Base-by-base conservation (phyloP, 2,113 vertebrate species). In the Brachyhypopomus gauderio region DNA sequence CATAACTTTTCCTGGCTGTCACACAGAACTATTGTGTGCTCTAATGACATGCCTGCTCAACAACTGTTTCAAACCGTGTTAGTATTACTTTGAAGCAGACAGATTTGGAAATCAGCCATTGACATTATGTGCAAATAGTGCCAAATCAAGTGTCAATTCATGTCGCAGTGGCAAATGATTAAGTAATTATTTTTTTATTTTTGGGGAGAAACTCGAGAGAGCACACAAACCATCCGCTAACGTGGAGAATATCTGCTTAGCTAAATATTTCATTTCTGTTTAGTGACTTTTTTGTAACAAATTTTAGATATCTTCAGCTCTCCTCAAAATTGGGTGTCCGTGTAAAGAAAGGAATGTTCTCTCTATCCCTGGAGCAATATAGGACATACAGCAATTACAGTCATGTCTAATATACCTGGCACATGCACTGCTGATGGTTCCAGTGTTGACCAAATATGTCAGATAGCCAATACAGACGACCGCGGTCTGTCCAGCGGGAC, bases 1-100 rank as follows among this genome's bases (percentile, higher is more conserved):
- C 64, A 48, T 76, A 72, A 79, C 56, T 73, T 67, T 64, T 17
- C 63, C 78, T 78, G 71, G 41, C 67, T 62, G 20, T 70, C 62
- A 75, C 75, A 48, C 75, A 55, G 59, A 75, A 73, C 20, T 52
- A 73, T 78, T 56, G 22, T 25, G 3, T 20, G 71, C 20, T 27
- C 70, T 79, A 5, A 22, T 75, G 63, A 75, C 41, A 30, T 55
- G 11, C 55, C 60, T 58, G 34, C 36, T 73, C 20, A 69, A 20
- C 71, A 30, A 56, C 63, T 75, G n/a, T 41, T 80, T 64, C 8
- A 71, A 64, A 62, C 52, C 27, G 9, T 38, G 8, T 20, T 30
- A 17, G 19, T 52, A 38, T 34, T n/a, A 17, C 56, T 56, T 52
- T 27, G 55, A 55, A 20, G 69, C 38, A 52, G 48, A 38, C 59